Evolutionary conservation across 2,888 invertebrate genomes (phyloP), one percentile per base, ranked within the genome.

Genomic region (Cetonia aurata): DNA sequence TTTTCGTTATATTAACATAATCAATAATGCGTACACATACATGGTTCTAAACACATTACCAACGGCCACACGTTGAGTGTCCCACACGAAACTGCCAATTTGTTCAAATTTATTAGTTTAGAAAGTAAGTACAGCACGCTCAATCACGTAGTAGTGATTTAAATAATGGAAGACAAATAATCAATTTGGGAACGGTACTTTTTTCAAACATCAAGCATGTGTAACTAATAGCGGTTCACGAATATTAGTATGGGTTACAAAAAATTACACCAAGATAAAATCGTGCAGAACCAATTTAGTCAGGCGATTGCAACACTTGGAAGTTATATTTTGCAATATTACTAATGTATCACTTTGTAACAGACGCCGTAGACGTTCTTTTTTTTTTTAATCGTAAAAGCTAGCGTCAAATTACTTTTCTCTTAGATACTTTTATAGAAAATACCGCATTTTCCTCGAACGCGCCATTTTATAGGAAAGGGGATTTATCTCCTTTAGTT

Each of bases 121-220:
- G 60, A 60, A 60, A 60, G 53, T n/a, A 53, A 53, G 60, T 60
- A 25, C 25, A 25, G 3, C 4, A 48, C 60, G 60, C 48, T 48
- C 60, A 60, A 60, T 60, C 60, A 60, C 60, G 60, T 60, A 60
- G 48, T 46, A 60, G 60, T 48, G 60, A 60, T 60, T 60, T 60
- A 46, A 60, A 46, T 60, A 60, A 60, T 48, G 15, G 46, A 31
- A 60, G 31, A 60, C 46, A 60, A 60, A 25, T 25, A 25, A 31
- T 46, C 46, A 46, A 60, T 60, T 60, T 60, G 46, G 31, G 46
- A 60, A 60, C 48, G 31, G 25, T 46, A 46, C 25, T 60, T 60
- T 60, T 60, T 19, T 60, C 10, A 15, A 13, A 46, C 25, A 1
- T 25, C 25, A 4, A 25, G 25, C 25, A 46, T 48, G 31, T 60